A percentile compares a stretch with the other conserved stretches of the same genome.
Evolutionary conservation across 2,113 vertebrate species (phyloP).

Genomic region (Indicator indicator): DNA sequence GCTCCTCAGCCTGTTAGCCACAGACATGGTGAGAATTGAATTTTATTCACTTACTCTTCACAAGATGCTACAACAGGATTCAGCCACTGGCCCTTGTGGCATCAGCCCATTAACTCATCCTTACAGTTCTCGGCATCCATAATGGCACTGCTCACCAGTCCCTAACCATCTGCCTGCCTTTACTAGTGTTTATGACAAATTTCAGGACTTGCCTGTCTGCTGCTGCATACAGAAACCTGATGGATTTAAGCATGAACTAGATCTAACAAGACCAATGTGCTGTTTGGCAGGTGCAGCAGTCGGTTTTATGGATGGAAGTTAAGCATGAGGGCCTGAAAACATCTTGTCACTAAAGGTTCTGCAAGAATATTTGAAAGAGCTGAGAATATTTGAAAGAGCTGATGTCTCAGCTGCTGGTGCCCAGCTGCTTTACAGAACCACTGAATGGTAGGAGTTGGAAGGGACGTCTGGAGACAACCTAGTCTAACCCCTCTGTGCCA

Average conservation of each 20-base stretch:
- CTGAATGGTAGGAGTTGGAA: too few species aligned
- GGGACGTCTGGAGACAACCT: too few species aligned
- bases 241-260: conserved; percentile 40
- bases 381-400: not conserved
- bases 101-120: conserved; percentile 5
- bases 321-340: not conserved
- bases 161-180: not conserved
- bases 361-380: not conserved
- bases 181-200: not conserved
- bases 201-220: conserved; percentile 43
- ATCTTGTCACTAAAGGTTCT: conserved; percentile 9
- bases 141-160: not conserved
- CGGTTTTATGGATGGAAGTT: conserved; percentile 7
- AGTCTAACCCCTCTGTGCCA: too few species aligned
- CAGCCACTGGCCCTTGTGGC: not conserved
- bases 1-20: not conserved
- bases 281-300: not conserved
- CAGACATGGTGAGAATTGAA: not conserved
- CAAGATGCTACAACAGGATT: not conserved
- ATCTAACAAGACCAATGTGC: conserved; percentile 46
- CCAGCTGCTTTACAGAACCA: not conserved
- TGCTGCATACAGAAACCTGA: conserved; percentile 22
- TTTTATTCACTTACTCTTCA: not conserved
- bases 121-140: not conserved
- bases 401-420: not conserved